phyloP scores from a whole-genome alignment of 2,113 vertebrate species.

The Vidua macroura region DNA sequence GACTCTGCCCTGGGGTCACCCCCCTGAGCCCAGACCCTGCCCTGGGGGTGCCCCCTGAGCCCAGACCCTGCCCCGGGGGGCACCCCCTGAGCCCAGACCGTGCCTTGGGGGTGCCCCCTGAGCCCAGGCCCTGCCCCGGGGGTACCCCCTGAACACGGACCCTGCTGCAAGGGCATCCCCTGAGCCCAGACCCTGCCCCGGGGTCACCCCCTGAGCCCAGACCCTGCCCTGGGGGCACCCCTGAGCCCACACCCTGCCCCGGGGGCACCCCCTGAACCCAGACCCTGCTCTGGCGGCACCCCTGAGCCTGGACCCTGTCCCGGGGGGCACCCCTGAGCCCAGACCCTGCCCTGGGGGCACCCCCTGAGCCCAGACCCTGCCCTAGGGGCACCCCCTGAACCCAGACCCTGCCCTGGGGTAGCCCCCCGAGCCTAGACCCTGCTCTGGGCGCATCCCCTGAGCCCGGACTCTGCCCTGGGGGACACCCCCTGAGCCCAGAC shows the following conservation, averaged over 20 bases:
- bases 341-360: rapidly evolving
- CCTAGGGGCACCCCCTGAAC: not conserved
- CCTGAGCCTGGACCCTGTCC: too few relatives aligned
- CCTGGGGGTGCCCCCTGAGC: too few relatives aligned
- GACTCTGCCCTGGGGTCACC: too few relatives aligned
- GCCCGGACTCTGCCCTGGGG: too few relatives aligned
- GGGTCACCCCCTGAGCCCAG: too few relatives aligned
- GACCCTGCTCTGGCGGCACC: too few relatives aligned
- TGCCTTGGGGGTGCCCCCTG: not conserved
- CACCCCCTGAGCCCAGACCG: rapidly evolving
- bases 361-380: not conserved
- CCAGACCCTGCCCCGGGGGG: too few relatives aligned
- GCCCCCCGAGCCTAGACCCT: rapidly evolving
- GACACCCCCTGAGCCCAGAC: rapidly evolving
- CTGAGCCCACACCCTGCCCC: too few relatives aligned
- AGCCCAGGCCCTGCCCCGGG: not conserved
- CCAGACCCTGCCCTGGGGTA: rapidly evolving
- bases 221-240: too few relatives aligned
- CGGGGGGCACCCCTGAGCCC: not conserved
- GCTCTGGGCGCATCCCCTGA: not conserved
- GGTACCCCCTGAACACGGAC: rapidly evolving
- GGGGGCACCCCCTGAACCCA: too few relatives aligned
- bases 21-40: too few relatives aligned
- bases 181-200: not conserved
- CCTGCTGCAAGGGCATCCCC: not conserved